These are phyloP conservation scores for Pipistrellus pipistrellus DNA, from an alignment of 2,797 vertebrate genomes.

Conservation along the genomic window DNA sequence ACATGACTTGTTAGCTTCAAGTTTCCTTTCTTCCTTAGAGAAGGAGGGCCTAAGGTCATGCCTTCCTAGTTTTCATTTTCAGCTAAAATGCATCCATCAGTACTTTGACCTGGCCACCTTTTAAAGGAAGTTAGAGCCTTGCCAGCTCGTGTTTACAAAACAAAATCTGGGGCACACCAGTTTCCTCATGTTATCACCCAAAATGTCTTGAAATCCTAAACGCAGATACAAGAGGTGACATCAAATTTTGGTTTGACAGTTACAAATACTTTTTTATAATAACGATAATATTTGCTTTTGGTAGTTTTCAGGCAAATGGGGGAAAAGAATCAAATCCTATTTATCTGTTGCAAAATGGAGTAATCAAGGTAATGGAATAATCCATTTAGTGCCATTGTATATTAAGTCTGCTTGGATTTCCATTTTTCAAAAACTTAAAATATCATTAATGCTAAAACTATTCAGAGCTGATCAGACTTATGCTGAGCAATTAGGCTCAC, in stretches of 20 bases:
- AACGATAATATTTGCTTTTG: conserved; percentile 48
- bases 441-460: conserved; percentile 51
- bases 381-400: conserved; percentile 53
- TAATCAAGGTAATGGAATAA: conserved; percentile 62
- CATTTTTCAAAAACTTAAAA: conserved; percentile 48
- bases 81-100: not conserved
- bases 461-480: conserved; percentile 14
- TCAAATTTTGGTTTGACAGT: conserved; percentile 58
- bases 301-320: conserved; percentile 42
- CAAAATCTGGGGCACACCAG: not conserved
- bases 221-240: conserved; percentile 40
- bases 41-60: conserved; percentile 37
- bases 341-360: conserved; percentile 61
- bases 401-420: conserved; percentile 50
- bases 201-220: conserved; percentile 71
- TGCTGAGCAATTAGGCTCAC: conserved; percentile 42
- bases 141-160: conserved; percentile 23
- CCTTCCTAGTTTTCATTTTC: conserved; percentile 51
- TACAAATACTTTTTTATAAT: conserved; percentile 71
- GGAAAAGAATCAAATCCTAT: conserved; percentile 48
- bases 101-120: not conserved
- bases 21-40: conserved; percentile 50
- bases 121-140: conserved; percentile 6
- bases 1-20: conserved; percentile 25
- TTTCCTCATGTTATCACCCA: conserved; percentile 41